Evolutionary conservation across 1,140 invertebrate species (phyloP).

Genomic region (Lamellibrachia luymesi): DNA sequence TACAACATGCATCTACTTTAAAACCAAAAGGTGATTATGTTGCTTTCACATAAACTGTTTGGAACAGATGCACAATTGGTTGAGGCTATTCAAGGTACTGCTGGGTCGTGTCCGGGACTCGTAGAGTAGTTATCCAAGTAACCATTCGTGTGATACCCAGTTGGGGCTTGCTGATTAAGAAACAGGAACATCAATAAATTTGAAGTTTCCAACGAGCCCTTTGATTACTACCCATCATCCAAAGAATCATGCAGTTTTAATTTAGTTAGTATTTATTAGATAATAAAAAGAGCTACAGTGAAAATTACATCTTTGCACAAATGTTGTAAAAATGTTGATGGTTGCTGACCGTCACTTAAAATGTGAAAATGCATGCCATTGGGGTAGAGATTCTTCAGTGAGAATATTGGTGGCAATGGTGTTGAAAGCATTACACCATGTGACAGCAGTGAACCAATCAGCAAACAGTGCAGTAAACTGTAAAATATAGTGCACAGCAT

Average conservation of each 20-base stretch:
- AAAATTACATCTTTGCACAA: not conserved
- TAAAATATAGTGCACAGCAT: constrained; percentile 5
- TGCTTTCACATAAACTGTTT: not conserved
- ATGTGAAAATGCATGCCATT: not conserved
- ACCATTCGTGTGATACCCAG: too few species aligned
- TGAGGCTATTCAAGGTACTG: too few species aligned
- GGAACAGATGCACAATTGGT: too few species aligned
- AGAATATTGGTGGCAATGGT: not conserved
- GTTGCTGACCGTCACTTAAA: not conserved
- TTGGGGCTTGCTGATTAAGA: too few species aligned
- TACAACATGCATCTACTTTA: not conserved
- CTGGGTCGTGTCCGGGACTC: too few species aligned
- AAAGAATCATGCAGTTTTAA: too few species aligned
- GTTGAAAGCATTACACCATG: not conserved
- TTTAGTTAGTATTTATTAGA: not conserved
- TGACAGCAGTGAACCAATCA: constrained; percentile 4
- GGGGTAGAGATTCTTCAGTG: not conserved
- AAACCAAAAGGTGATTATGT: not conserved
- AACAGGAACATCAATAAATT: too few species aligned
- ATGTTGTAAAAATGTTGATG: not conserved
- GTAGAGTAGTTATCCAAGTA: too few species aligned
- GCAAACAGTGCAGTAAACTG: not conserved
- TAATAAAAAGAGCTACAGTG: not conserved
- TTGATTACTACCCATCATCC: not conserved
- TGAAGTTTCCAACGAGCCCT: not conserved